Base-by-base conservation (phyloP, 2,797 vertebrate species). In the Melanotaenia boesemani region DNA sequence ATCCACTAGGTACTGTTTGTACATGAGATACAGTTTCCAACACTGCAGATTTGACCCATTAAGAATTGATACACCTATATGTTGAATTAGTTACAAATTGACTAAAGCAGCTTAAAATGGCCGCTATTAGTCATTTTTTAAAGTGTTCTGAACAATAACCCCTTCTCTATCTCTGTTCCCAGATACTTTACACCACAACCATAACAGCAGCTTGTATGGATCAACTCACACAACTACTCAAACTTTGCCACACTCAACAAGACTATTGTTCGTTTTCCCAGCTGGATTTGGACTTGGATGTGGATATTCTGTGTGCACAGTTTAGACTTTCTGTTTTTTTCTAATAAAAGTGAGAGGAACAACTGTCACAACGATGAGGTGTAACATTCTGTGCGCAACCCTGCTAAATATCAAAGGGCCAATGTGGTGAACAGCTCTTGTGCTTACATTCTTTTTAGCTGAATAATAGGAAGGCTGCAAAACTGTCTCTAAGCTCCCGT, bases 261-360 rank as follows among this genome's bases (percentile, higher is more conserved):
- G 66, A 60, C 76, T 72, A 74, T 88, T 91, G 91, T 91, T 88
- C 83, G 56, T 76, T 66, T 83, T 74, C 80, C 87, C 88, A 92
- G 89, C 90, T 88, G 88, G 81, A 72, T 79, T 67, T 44, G 55
- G 44, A 46, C 44, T 30, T 76, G 65, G 68, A 77, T 67, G 60
- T 65, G 66, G 73, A 65, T 52, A 60, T 75, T 79, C 56, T 85
- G 65, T 74, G 71, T 75, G 73, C 11, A 15, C 20, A 66, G 69
- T 88, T 90, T 82, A 86, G 76, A 81, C 85, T n/a, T n/a, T n/a
- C n/a, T n/a, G n/a, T n/a, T n/a, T n/a, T n/a, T n/a, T n/a, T n/a
- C n/a, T n/a, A n/a, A n/a, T n/a, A n/a, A n/a, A n/a, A n/a, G n/a
- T n/a, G n/a, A n/a, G n/a, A n/a, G 86, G 82, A 89, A 86, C 20